Base-by-base conservation (phyloP, 1,140 invertebrate species). In the Ostrea denselamellosa region DNA sequence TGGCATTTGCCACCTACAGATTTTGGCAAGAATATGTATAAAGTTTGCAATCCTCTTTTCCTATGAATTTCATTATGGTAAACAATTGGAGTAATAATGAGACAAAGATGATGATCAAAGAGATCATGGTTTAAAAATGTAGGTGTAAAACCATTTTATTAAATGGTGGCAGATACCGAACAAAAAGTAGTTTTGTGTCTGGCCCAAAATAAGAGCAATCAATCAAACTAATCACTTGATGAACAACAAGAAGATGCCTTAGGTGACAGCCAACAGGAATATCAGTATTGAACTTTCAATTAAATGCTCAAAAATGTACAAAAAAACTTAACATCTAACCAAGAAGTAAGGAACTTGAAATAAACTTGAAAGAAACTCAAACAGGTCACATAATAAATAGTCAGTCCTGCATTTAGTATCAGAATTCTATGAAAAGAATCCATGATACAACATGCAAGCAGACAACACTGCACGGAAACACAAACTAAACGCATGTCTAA, bases 401-500 rank as follows among this genome's bases (percentile, higher is more conserved):
- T 87, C 86, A 87, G 86, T 54, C 86, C 86, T 87, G 77, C 81
- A 87, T 87, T 62, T 83, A 83, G 54, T 83, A 83, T 83, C 82
- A 83, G 34, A n/a, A 83, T 52, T 54, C 44, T n/a, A 5, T 83
- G 14, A n/a, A 83, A 52, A 28, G 68, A 77, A 83, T 82, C 81
- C 28, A 19, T 82, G 28, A 85, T 62, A 58, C 44, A 25, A 65
- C 89, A 89, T 87, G 89, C 89, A 87, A 89, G 85, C 89, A 85
- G 85, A 89, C 89, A 89, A 87, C 89, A 89, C 84, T 86, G 82
- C 71, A 81, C 65, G n/a, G 82, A 83, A 52, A 83, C 51, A 83
- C 81, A 82, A 89, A 86, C 83, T 58, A 77, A 68, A 87, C 87
- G 87, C 83, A 81, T 85, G 65, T 90, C 93, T 93, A 92, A 95